Percentiles rank a stretch among this genome's conserved stretches.
Conservation (phyloP, 2,888 invertebrate genomes). For the Cordilura impudica region DNA sequence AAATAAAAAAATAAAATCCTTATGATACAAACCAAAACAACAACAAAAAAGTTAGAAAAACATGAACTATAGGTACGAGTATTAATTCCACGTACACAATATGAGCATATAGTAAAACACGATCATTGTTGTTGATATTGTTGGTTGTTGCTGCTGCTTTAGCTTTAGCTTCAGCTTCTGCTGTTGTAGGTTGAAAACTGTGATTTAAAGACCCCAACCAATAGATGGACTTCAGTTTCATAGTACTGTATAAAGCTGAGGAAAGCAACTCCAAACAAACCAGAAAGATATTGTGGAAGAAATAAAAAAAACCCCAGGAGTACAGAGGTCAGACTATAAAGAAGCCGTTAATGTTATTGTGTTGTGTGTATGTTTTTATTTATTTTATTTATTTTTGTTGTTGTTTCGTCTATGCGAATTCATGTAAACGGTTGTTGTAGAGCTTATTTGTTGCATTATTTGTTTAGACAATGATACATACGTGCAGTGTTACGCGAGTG, state of each 20-base stretch:
- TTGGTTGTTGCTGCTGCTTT: slow-evolving; percentile 12
- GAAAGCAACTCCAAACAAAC: slow-evolving; percentile 18
- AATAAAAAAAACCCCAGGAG: slow-evolving; percentile 40
- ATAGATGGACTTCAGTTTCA: slow-evolving; percentile 37
- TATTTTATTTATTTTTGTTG: slow-evolving; percentile 37
- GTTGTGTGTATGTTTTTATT: slow-evolving; percentile 34
- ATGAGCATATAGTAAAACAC: slow-evolving; percentile 47
- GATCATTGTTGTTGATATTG: slow-evolving; percentile 53
- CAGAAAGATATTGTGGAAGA: slow-evolving; percentile 5
- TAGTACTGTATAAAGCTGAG: neutral
- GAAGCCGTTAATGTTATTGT: slow-evolving; percentile 61
- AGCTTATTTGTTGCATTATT: slow-evolving; percentile 71
- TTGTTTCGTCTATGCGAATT: too few relatives aligned
- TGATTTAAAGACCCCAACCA: slow-evolving; percentile 58
- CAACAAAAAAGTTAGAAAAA: neutral
- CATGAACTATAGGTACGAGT: slow-evolving; percentile 38
- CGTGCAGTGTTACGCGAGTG: slow-evolving; percentile 29
- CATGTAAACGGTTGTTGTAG: slow-evolving; percentile 59
- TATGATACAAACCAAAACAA: slow-evolving; percentile 41
- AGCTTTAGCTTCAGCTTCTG: neutral
- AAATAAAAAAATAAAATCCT: slow-evolving; percentile 41
- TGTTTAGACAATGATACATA: slow-evolving; percentile 68
- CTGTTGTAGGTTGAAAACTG: slow-evolving; percentile 41
- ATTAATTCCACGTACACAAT: slow-evolving; percentile 36
- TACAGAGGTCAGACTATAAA: slow-evolving; percentile 62